Conservation (phyloP, 1,140 invertebrate species). For the Wiebesia pumilae region DNA sequence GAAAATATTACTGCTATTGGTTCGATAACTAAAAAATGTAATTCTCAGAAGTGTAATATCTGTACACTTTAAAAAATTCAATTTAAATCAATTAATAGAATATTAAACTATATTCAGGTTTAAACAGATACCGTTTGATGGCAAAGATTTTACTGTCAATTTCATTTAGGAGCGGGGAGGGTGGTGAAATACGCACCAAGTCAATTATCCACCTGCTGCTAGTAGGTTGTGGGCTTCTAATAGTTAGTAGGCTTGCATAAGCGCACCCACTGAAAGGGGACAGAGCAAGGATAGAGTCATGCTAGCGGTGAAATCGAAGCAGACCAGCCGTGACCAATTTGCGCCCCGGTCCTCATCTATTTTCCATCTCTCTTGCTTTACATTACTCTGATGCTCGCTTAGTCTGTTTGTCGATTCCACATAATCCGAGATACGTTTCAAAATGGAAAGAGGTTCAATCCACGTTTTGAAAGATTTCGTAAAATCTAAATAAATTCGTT, state of each 20-base stretch:
- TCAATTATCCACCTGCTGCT: constrained; percentile 58
- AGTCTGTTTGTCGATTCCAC: background rate
- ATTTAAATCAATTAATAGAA: constrained; percentile 12
- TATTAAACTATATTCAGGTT: background rate
- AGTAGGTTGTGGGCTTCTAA: constrained; percentile 54
- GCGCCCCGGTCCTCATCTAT: constrained; percentile 59
- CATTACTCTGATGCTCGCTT: background rate
- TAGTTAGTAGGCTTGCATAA: constrained; percentile 62
- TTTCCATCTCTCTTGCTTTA: constrained; percentile 40
- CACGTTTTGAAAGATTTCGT: too few species aligned
- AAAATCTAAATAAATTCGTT: too few species aligned
- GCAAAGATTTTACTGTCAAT: constrained; percentile 55
- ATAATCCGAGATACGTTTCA: background rate
- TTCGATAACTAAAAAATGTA: background rate
- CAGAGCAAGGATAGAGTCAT: constrained; percentile 46
- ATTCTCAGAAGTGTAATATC: background rate
- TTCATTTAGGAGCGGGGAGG: background rate
- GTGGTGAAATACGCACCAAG: background rate
- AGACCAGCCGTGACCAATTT: constrained; percentile 75
- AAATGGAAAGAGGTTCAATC: background rate
- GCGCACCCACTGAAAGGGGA: constrained; percentile 54
- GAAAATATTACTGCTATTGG: too few species aligned
- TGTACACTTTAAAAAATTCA: background rate
- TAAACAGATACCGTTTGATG: background rate
- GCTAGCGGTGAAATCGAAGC: constrained; percentile 62